Base-by-base conservation (phyloP, 2,113 vertebrate genomes). In the Pycnonotus jocosus region DNA sequence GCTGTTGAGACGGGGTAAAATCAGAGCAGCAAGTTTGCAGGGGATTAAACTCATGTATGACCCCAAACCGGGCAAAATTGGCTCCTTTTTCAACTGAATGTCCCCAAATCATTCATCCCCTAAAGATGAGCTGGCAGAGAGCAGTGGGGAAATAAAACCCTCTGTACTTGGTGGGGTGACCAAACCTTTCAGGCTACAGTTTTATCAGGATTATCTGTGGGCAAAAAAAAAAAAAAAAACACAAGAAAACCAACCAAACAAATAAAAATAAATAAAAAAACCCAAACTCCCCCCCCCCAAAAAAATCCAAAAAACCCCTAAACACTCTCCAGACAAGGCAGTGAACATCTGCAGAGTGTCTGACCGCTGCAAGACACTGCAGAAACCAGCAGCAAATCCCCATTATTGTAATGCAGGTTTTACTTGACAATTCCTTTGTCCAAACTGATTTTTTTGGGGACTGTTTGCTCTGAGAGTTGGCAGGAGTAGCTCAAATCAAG, bases 251-350 rank as follows among this genome's bases (percentile, higher is more conserved):
- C n/a, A n/a, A n/a, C n/a, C n/a, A n/a, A n/a, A n/a, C n/a, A n/a
- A n/a, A n/a, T n/a, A n/a, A n/a, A n/a, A n/a, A n/a, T n/a, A n/a
- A n/a, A n/a, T n/a, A n/a, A n/a, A n/a, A n/a, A n/a, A n/a, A n/a
- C n/a, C n/a, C n/a, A n/a, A n/a, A n/a, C n/a, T n/a, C n/a, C n/a
- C n/a, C n/a, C n/a, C n/a, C 19, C 42, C 42, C 16, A 17, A 17
- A 17, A 44, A 38, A 38, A 38, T n/a, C n/a, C 14, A 42, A 45
- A 45, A 0, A 50, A 27, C 1, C 2, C n/a, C 40, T 15, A 1
- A 71, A 15, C 1, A 1, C 18, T 68, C 28, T 17, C 20, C 56
- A 56, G 3, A 54, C 37, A 37, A 61, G 13, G 38, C 44, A 33
- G 9, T 60, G 61, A 68, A 15, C 27, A 54, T 16, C 60, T 83